Percentiles rank a stretch among this genome's conserved stretches.
Evolutionary conservation across 2,888 invertebrate species (phyloP).

Genomic region (Ashinkailepas kermadecensis): DNA sequence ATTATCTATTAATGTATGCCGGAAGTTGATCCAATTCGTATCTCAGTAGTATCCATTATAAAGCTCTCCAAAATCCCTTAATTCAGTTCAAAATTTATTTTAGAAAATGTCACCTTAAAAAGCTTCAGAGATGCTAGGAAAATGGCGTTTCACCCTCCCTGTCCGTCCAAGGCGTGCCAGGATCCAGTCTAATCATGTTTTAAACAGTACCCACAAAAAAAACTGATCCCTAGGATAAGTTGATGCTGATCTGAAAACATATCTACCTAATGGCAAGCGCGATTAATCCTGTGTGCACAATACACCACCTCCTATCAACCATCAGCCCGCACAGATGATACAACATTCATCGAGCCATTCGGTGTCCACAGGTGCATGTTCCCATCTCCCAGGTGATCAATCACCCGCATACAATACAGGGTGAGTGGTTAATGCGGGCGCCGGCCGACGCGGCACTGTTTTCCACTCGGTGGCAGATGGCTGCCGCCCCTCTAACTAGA

Average conservation of each 20-base stretch:
- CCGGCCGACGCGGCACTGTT: background rate
- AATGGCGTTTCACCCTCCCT: too few species aligned
- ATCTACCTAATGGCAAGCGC: too few species aligned
- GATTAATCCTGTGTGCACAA: too few species aligned
- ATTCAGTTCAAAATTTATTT: too few species aligned
- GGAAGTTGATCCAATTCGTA: too few species aligned
- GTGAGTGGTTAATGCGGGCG: background rate
- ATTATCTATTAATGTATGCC: too few species aligned
- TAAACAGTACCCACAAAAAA: background rate
- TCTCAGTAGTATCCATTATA: too few species aligned
- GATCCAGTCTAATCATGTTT: background rate
- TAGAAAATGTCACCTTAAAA: too few species aligned
- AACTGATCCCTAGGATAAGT: background rate
- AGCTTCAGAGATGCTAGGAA: too few species aligned
- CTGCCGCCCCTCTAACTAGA: background rate
- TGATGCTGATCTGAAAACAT: too few species aligned
- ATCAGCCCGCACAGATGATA: background rate
- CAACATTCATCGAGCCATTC: background rate
- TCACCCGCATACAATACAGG: background rate
- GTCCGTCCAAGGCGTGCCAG: background rate
- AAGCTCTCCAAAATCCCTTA: too few species aligned
- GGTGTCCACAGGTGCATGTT: background rate
- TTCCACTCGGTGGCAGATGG: too few species aligned
- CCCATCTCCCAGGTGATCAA: background rate
- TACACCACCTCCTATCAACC: background rate